Percentiles rank a stretch among this genome's conserved stretches.
Conservation (phyloP, 2,797 vertebrate species). For the Brotula barbata region DNA sequence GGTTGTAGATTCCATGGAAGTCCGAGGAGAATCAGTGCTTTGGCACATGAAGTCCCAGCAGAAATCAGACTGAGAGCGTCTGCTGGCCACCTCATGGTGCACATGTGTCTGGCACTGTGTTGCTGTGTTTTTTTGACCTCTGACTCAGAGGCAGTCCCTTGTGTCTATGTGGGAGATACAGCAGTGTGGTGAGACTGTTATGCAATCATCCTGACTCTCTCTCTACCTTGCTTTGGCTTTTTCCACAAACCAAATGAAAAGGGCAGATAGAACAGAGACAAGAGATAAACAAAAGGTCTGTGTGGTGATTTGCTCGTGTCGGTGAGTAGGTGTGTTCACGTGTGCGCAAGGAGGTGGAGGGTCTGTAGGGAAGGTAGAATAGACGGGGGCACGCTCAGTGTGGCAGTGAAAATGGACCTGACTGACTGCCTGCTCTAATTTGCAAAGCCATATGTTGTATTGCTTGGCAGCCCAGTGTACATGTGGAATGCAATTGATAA, state of each 20-base stretch:
- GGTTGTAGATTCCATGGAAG: conserved; percentile 44
- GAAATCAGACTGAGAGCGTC: conserved; percentile 20
- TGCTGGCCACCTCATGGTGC: conserved; percentile 25
- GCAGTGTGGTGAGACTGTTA: conserved; percentile 47
- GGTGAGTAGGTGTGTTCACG: conserved; percentile 1
- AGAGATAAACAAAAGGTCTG: conserved; percentile 24
- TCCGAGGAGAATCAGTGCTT: conserved; percentile 29
- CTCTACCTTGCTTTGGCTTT: conserved; percentile 31
- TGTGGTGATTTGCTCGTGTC: conserved; percentile 4
- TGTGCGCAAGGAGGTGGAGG: conserved; percentile 25
- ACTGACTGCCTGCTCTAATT: conserved; percentile 59
- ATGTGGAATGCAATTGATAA: conserved; percentile 39
- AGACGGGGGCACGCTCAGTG: conserved; percentile 41
- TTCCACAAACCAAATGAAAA: conserved; percentile 44
- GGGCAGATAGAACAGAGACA: conserved; percentile 42
- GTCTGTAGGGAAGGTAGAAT: conserved; percentile 51
- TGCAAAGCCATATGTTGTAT: conserved; percentile 38
- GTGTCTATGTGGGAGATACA: conserved; percentile 49
- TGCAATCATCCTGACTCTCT: conserved; percentile 35
- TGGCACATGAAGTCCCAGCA: conserved; percentile 25
- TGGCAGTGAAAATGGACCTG: conserved; percentile 54
- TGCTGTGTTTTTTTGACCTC: conserved; percentile 65
- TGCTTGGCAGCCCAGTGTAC: conserved; percentile 18
- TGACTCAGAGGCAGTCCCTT: conserved; percentile 49
- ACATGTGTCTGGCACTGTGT: conserved; percentile 36